Conservation (phyloP, 2,888 invertebrate species). For the Campoplex nolae region DNA sequence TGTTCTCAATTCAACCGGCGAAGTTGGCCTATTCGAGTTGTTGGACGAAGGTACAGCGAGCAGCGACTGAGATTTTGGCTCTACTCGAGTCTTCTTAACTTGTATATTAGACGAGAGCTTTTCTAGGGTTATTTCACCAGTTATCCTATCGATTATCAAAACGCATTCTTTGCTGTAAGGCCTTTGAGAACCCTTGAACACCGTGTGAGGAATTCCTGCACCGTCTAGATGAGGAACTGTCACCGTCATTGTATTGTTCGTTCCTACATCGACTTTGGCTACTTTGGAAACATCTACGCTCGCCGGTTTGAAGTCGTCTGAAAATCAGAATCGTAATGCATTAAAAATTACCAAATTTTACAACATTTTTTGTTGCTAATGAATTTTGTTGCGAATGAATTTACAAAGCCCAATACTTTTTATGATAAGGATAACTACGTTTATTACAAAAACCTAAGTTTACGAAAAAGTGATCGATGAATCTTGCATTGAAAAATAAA, state of each 20-base stretch:
- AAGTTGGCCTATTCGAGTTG: conserved; percentile 74
- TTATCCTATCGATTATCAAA: conserved; percentile 95
- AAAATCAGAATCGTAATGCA: neutral
- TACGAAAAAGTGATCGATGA: neutral
- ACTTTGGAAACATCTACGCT: conserved; percentile 97
- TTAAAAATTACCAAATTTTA: neutral
- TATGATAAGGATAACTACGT: neutral
- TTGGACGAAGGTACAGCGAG: conserved; percentile 72
- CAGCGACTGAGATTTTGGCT: conserved; percentile 77
- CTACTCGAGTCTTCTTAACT: conserved; percentile 93
- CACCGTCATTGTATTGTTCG: conserved; percentile 95
- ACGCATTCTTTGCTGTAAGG: conserved; percentile 98
- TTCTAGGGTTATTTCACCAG: conserved; percentile 97
- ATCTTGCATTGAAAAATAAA: too few species aligned
- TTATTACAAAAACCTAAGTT: neutral
- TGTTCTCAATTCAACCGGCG: conserved; percentile 79
- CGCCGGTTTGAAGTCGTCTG: conserved; percentile 98
- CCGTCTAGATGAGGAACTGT: conserved; percentile 98
- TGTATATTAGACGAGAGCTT: conserved; percentile 96
- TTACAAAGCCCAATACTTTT: neutral
- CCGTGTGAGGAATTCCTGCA: conserved; percentile 95
- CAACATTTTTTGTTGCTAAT: neutral
- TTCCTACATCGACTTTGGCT: conserved; percentile 95
- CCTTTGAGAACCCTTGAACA: conserved; percentile 97
- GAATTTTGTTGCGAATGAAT: neutral